Evolutionary conservation across 2,113 vertebrate genomes (phyloP).

Genomic region (Peromyscus maniculatus): DNA sequence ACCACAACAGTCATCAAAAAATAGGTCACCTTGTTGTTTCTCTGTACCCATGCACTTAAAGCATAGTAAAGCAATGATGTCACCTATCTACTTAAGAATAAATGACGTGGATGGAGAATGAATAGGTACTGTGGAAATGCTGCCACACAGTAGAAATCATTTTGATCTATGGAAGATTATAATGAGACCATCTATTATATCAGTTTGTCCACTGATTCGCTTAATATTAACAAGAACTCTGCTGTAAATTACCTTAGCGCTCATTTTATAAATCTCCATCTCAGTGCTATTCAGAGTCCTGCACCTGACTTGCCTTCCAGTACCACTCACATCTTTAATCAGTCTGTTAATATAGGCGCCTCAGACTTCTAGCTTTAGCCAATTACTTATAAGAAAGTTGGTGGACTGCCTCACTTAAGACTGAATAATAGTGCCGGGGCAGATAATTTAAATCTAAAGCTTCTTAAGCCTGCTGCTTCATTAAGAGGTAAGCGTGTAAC

Average conservation of each 20-base stretch:
- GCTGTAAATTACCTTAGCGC: conserved; percentile 76
- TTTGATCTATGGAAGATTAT: conserved; percentile 65
- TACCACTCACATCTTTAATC: conserved; percentile 67
- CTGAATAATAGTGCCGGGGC: conserved; percentile 61
- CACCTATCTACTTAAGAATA: conserved; percentile 13
- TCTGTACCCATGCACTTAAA: background rate
- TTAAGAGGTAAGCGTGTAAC: conserved; percentile 78
- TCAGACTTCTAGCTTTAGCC: conserved; percentile 71
- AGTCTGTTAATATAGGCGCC: conserved; percentile 68
- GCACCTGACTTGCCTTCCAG: conserved; percentile 59
- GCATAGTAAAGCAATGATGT: background rate
- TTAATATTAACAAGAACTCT: conserved; percentile 56
- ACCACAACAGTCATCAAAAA: background rate
- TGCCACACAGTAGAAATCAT: conserved; percentile 64
- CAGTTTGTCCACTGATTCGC: conserved; percentile 65
- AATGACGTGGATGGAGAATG: background rate
- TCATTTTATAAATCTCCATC: conserved; percentile 71
- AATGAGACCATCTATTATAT: conserved; percentile 69
- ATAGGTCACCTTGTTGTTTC: background rate
- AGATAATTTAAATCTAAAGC: conserved; percentile 79
- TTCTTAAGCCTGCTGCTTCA: conserved; percentile 76
- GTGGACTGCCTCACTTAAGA: conserved; percentile 67
- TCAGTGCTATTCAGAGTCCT: conserved; percentile 57
- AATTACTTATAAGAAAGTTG: conserved; percentile 71
- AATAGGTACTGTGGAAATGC: conserved; percentile 15